Base-by-base conservation (phyloP, 2,797 vertebrate genomes). In the Phaenicophaeus curvirostris region DNA sequence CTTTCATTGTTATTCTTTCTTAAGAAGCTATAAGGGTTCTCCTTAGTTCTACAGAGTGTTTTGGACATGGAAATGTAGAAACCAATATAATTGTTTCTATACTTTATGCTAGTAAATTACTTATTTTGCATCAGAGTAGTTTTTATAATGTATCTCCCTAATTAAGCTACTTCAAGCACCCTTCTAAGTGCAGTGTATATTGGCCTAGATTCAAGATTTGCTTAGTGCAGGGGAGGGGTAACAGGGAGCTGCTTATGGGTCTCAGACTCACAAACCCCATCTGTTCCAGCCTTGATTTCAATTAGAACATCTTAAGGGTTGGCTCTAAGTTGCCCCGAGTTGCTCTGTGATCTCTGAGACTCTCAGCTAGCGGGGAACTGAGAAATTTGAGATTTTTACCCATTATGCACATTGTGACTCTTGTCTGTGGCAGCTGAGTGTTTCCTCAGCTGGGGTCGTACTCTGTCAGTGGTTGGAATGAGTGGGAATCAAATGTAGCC, bases 151-250 rank as follows among this genome's bases (percentile, higher is more conserved):
- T 31, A 48, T 84, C 44, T 85, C 61, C 63, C 80, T 94, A 69
- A 92, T 94, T 93, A 93, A 91, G 44, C 44, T 57, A 11, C 83
- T 82, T 90, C 41, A 91, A 82, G 63, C 44, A 76, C 79, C 77
- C 67, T 85, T 82, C 55, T 73, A 82, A 85, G 41, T 4, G 1
- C 69, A 20, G 66, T 48, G 33, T 61, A 15, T 31, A 0, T 58
- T 90, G 94, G 85, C 85, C 82, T 27, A 16, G 76, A 41, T 76
- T 90, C 89, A 82, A 76, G 85, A 76, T 24, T 80, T 51, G 53
- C 83, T 91, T 71, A 17, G 59, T n/a, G 46, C 93, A 87, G 63
- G 28, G 59, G 37, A 78, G 24, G 63, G 53, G 41, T 73, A 57
- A 66, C 8, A 24, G 61, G 82, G 65, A 83, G 58, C 25, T 1